Conservation (phyloP, 2,888 invertebrate genomes). For the Tricholauxania praeusta region DNA sequence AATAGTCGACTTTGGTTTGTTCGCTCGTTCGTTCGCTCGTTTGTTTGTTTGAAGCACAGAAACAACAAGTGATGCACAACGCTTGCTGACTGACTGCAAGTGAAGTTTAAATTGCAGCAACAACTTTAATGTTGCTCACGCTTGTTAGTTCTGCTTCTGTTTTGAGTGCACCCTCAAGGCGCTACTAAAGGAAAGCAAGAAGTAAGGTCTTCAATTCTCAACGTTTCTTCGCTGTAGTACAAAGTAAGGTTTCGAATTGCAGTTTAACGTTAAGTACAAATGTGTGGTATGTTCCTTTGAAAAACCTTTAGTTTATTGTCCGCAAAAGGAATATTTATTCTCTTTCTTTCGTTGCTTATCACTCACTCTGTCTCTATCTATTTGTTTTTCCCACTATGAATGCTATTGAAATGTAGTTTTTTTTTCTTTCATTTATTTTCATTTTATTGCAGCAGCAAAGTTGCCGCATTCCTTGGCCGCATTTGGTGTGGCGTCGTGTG, state of each 20-base stretch:
- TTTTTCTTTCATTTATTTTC: not conserved
- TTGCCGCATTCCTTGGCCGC: conserved; percentile 27
- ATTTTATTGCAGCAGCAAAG: conserved; percentile 6
- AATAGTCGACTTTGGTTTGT: conserved; percentile 3
- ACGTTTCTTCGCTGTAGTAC: too few species aligned
- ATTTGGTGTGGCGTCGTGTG: conserved; percentile 1
- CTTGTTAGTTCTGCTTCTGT: not conserved
- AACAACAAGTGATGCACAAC: conserved; percentile 3
- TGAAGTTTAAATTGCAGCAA: not conserved
- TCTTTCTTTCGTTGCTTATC: not conserved
- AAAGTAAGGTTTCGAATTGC: too few species aligned
- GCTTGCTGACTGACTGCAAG: not conserved
- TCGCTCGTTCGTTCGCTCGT: conserved; percentile 11
- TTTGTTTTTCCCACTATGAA: too few species aligned
- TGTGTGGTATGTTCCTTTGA: too few species aligned
- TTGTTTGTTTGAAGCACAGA: not conserved
- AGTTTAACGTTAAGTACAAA: too few species aligned
- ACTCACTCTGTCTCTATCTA: not conserved
- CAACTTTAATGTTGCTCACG: not conserved
- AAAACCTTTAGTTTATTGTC: not conserved
- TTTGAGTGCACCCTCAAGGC: not conserved
- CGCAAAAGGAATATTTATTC: not conserved
- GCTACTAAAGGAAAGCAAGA: too few species aligned
- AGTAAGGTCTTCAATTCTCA: too few species aligned
- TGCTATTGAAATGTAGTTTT: too few species aligned